phyloP scores from a whole-genome alignment of 2,113 vertebrate genomes.

The Oceanodroma tethys region DNA sequence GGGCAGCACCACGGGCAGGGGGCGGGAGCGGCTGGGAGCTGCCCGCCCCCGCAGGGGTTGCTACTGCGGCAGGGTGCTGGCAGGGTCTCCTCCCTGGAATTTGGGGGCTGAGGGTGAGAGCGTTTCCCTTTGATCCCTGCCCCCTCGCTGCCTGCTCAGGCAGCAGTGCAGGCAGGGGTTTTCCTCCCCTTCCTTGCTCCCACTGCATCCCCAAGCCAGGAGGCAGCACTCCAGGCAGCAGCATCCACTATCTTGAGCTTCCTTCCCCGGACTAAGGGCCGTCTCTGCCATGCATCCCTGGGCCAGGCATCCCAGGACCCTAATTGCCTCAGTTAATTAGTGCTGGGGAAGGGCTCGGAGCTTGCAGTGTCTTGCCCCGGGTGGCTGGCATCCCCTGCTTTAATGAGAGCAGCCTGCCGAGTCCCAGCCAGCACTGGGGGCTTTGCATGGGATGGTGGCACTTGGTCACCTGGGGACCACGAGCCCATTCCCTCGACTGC shows the following conservation, averaged over 20 bases:
- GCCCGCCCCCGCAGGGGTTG: rapidly evolving
- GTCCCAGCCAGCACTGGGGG: not conserved
- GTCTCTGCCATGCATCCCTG: not conserved
- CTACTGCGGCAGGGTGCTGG: not conserved
- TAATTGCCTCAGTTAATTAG: not conserved
- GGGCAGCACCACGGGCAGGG: not conserved
- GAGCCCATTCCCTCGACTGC: rapidly evolving
- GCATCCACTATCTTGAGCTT: not conserved
- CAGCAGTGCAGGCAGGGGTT: not conserved
- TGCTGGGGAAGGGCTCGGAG: not conserved
- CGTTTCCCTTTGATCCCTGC: not conserved
- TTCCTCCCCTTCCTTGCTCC: not conserved
- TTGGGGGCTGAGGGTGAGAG: not conserved
- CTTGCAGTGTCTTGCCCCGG: not conserved
- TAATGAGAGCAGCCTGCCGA: not conserved
- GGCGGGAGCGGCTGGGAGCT: not conserved
- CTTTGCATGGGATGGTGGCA: not conserved
- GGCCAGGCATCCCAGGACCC: not conserved
- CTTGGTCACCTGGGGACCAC: not conserved
- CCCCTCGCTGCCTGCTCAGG: not conserved
- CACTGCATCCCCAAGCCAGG: not conserved
- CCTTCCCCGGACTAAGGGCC: not conserved
- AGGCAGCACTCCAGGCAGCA: not conserved
- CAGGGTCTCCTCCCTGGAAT: not conserved
- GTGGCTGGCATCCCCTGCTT: not conserved